Evolutionary conservation across 2,888 invertebrate genomes (phyloP), one percentile per base, ranked within the genome.

Genomic region (Lamellibrachia satsuma): DNA sequence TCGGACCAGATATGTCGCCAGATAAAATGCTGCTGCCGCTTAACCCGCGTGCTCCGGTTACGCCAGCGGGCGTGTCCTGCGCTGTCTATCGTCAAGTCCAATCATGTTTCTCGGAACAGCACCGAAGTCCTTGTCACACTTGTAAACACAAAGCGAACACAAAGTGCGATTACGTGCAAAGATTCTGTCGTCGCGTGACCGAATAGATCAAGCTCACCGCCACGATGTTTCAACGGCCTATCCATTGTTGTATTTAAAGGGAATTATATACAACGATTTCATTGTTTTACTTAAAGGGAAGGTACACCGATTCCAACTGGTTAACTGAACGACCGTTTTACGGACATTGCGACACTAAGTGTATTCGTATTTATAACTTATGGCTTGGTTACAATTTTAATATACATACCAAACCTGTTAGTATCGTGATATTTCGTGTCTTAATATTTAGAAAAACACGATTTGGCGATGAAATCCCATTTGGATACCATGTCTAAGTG

Each of bases 141-240:
- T 75, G 75, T 75, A 75, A 75, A 75, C 75, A 75, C 75, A n/a
- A 75, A 11, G 15, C 75, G 75, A 75, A 75, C 75, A 75, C 75
- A n/a, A 75, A 11, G 15, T n/a, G 75, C 75, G 15, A 75, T 75
- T 15, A 75, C 75, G 75, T 75, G 75, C 75, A 22, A 75, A 75
- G 3, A 75, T n/a, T 22, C 75, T 22, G 75, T 22, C n/a, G 22
- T 75, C 6, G 22, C 75, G 75, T 75, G 75, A 75, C 75, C 22
- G 75, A n/a, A n/a, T 6, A 4, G 75, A 75, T 75, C 75, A 75
- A 75, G n/a, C 15, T 22, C 6, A 75, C 75, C 22, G n/a, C 75
- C 15, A n/a, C 6, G 22, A n/a, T 22, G 22, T 22, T 75, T 4
- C 75, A n/a, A 22, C 75, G 75, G 22, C n/a, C 15, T 75, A 22